Percentiles rank a stretch among this genome's conserved stretches.
phyloP scores from a whole-genome alignment of 2,888 invertebrate species.

The Mechanitis mazaeus region DNA sequence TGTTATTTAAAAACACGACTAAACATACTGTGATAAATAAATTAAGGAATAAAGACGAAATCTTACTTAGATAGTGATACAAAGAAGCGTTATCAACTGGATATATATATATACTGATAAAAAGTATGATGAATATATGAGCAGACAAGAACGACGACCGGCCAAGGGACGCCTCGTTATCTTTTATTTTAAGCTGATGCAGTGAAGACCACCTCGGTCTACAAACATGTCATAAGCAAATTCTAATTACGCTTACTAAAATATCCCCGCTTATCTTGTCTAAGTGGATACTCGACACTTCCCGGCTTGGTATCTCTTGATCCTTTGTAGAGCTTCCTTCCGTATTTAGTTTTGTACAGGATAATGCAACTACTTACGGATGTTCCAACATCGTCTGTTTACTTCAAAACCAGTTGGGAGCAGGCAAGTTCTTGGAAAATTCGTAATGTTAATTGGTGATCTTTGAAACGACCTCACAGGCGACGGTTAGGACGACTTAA shows the following conservation, averaged over 20 bases:
- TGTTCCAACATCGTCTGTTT: slow-evolving; percentile 41
- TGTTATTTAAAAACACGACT: background rate
- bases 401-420: slow-evolving; percentile 34
- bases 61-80: slow-evolving; percentile 13
- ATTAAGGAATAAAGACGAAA: slow-evolving; percentile 2
- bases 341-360: slow-evolving; percentile 45
- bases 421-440: slow-evolving; percentile 30
- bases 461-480: slow-evolving; percentile 16
- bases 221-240: slow-evolving; percentile 38
- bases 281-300: slow-evolving; percentile 56
- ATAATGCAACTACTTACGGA: slow-evolving; percentile 64
- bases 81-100: slow-evolving; percentile 8
- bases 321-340: slow-evolving; percentile 69
- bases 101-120: slow-evolving; percentile 14
- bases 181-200: slow-evolving; percentile 22
- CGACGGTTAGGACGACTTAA: background rate
- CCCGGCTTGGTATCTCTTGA: slow-evolving; percentile 64
- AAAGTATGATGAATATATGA: slow-evolving; percentile 20
- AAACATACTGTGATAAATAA: background rate
- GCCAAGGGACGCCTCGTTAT: slow-evolving; percentile 18
- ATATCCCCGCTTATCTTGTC: slow-evolving; percentile 58
- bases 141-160: slow-evolving; percentile 17
- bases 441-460: slow-evolving; percentile 25
- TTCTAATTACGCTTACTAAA: slow-evolving; percentile 46
- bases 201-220: slow-evolving; percentile 49